Evolutionary conservation across 2,113 vertebrate species (phyloP).

Genomic region (Larimichthys crocea): DNA sequence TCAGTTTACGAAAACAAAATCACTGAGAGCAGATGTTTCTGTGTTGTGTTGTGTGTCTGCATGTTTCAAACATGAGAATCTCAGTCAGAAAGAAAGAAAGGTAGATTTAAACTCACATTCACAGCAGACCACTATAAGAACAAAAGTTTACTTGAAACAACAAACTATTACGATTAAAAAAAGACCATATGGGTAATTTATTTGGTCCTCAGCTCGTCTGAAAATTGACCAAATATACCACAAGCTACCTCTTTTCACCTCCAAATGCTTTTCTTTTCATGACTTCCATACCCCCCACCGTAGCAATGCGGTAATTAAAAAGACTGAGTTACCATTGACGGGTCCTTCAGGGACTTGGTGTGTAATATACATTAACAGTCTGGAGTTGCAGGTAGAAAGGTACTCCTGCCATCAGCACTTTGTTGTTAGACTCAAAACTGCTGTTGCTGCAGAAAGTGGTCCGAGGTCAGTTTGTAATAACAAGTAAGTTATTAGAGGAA

Average conservation of each 20-base stretch:
- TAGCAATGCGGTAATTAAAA: conserved; percentile 70
- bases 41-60: neutral
- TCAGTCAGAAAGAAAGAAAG: neutral
- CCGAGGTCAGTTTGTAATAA: conserved; percentile 69
- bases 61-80: neutral
- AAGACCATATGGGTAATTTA: neutral
- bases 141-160: neutral
- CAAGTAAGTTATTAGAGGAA: conserved; percentile 66
- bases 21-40: neutral
- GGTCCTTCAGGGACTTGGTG: conserved; percentile 61
- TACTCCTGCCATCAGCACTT: conserved; percentile 73
- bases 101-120: neutral
- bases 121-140: neutral
- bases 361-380: conserved; percentile 66
- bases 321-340: conserved; percentile 58
- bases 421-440: conserved; percentile 61
- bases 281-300: neutral
- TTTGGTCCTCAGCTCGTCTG: neutral
- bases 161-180: neutral
- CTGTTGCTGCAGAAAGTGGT: conserved; percentile 69
- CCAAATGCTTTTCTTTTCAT: conserved; percentile 9
- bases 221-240: neutral
- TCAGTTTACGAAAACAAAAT: neutral
- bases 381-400: conserved; percentile 68
- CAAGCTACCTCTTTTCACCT: conserved; percentile 2